Base-by-base conservation (phyloP, 2,797 vertebrate genomes). In the Lithobates sylvaticus region DNA sequence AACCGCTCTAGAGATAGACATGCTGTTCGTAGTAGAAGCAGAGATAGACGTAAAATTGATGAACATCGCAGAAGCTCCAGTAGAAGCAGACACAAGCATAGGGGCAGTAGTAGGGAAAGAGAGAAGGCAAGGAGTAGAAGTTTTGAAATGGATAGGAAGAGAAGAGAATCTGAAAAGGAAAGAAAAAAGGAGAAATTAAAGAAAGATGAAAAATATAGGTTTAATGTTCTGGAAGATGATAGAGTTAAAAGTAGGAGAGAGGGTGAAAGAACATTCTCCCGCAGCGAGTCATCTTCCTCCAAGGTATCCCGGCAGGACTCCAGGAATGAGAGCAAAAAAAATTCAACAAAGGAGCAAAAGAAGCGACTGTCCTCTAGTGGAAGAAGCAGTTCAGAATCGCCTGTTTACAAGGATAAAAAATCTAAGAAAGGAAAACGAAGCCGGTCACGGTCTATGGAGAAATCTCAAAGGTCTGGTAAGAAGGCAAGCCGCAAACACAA, bases 401-500 rank as follows among this genome's bases (percentile, higher is more conserved):
- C 96, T 76, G 97, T 97, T 96, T 98, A 97, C 94, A 99, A 98
- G 93, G 97, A 98, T 93, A 99, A 98, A 93, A 99, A 99, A 94
- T 95, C 96, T 88, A 99, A 99, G 94, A 99, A 98, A 96, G 96
- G 95, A 85, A 99, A 99, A 95, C 97, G 97, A 96, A 98, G 97
- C 96, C 97, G 98, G 75, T 99, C 98, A 92, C 94, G 96, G 92
- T 99, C 98, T 91, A 88, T 95, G 97, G 98, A 99, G 96, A 98
- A 97, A 97, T 97, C 97, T 95, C 97, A 99, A 98, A 99, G 98
- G 98, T 99, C 98, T 99, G 98, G 98, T 99, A 99, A 99, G 98
- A 99, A 99, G 98, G 98, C 98, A 98, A 99, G 97, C 98, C 97
- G 97, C 98, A 99, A 99, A 99, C 98, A 99, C 98, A 99, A 99